Evolutionary conservation across 2,113 vertebrate species (phyloP).

Genomic region (Marcusenius ussheri): DNA sequence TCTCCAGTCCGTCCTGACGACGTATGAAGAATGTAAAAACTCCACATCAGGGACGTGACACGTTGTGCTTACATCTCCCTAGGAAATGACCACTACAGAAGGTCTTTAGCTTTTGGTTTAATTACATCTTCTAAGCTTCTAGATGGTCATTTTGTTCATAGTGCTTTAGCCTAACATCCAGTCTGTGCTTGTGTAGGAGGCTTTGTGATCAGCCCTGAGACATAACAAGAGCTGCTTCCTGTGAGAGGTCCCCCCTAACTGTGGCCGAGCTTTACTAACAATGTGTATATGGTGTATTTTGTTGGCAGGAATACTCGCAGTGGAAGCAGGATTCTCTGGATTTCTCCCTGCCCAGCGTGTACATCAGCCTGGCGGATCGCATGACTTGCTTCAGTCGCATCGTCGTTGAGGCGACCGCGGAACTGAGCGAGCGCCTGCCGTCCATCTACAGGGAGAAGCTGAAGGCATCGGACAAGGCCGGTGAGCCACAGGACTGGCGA

Average conservation of each 20-base stretch:
- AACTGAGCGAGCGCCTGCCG: constrained; percentile 55
- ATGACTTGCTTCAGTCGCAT: constrained; percentile 54
- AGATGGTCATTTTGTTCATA: neutral
- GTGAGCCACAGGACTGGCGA: constrained; percentile 44
- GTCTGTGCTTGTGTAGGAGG: neutral
- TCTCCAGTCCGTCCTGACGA: neutral
- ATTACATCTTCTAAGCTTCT: neutral
- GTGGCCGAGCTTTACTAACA: constrained; percentile 10
- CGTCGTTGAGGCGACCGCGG: constrained; percentile 54
- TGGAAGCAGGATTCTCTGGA: constrained; percentile 60
- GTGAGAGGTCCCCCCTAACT: too few species aligned
- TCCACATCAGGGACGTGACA: neutral
- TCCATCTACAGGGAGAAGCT: constrained; percentile 60
- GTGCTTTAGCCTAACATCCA: neutral
- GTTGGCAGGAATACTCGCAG: constrained; percentile 61
- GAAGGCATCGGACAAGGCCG: constrained; percentile 61
- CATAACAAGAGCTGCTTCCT: neutral
- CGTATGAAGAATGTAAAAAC: neutral
- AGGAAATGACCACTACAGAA: neutral
- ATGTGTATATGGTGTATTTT: neutral
- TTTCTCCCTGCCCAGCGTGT: constrained; percentile 58
- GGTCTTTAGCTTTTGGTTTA: neutral
- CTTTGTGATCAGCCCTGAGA: neutral
- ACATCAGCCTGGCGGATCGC: constrained; percentile 64
- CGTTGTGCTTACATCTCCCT: neutral